A percentile compares a stretch with the other conserved stretches of the same genome.
Conservation (phyloP, 30 jellyfish, hydroid and myxozoan genomes). For the Hydractinia echinata region DNA sequence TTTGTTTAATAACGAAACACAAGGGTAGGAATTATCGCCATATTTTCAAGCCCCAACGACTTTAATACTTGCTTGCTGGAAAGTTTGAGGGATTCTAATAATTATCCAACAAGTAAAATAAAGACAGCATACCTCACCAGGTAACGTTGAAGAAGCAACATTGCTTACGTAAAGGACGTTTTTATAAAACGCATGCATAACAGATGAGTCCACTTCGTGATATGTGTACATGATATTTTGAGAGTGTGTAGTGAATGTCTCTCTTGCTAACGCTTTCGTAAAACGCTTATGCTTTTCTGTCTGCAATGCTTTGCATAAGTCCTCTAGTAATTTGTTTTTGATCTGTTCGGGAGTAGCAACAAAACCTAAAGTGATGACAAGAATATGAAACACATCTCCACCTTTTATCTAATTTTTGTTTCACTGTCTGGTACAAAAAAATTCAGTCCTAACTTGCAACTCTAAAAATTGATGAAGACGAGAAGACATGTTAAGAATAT, state of each 20-base stretch:
- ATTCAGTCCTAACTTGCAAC: no score
- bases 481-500: no score
- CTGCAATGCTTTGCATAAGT: neutral
- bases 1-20: neutral
- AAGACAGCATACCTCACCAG: neutral
- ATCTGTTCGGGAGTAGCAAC: constrained; percentile 2
- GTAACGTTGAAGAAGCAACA: neutral
- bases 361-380: neutral
- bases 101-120: constrained; percentile 1
- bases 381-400: no score
- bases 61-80: neutral
- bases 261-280: neutral
- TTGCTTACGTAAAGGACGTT: neutral
- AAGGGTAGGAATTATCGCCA: neutral
- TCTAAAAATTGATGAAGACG: no score
- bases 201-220: neutral
- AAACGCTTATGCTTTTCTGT: neutral
- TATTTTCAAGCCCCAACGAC: constrained; percentile 4
- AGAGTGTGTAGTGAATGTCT: constrained; percentile 8
- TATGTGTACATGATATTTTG: neutral
- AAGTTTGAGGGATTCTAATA: neutral
- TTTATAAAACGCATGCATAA: neutral
- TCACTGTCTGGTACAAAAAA: no score
- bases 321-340: neutral
- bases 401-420: no score